Evolutionary conservation across 2,888 invertebrate genomes (phyloP), one percentile per base, ranked within the genome.

Genomic region (Lasioglossum villosulum): DNA sequence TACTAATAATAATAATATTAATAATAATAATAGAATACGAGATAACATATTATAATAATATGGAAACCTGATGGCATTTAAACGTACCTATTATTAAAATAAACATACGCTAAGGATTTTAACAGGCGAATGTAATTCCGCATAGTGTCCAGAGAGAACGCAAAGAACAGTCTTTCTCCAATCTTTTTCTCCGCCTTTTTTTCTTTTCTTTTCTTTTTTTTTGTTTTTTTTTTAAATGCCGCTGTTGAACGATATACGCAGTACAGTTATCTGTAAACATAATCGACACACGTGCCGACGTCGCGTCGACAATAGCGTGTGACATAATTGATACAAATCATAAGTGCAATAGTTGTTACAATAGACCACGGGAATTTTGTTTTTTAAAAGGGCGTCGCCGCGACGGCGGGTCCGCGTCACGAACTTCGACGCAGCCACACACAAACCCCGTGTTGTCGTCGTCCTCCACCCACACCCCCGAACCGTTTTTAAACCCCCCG

Each of bases 281-380:
- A 27, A 52, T 78, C 52, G 74, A 82, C 87, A 23, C 45, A 84
- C 83, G 85, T 78, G 81, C 79, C 77, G 74, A 42, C 83, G 84
- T 79, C 37, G 37, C 37, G 78, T 88, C 73, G 88, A 87, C 77
- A 37, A 81, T 59, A 70, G 48, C 78, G 78, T 77, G 80, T 8
- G 42, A 75, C 63, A 84, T 85, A 84, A 45, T 81, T 84, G 74
- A 81, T 89, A 93, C 92, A 94, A 94, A 94, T 94, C 95, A 95
- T 92, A 95, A 94, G 95, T 95, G 95, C 95, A 95, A 95, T 95
- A 95, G 95, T 94, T 94, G 92, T 93, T 93, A 94, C 95, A 95
- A 95, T 95, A 94, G 94, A 94, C 90, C 80, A 90, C 83, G 74
- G 86, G 86, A 89, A 80, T 85, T 78, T 78, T 71, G 34, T 70